Base-by-base conservation (phyloP, 2,797 vertebrate genomes). In the Babyrousa celebensis region DNA sequence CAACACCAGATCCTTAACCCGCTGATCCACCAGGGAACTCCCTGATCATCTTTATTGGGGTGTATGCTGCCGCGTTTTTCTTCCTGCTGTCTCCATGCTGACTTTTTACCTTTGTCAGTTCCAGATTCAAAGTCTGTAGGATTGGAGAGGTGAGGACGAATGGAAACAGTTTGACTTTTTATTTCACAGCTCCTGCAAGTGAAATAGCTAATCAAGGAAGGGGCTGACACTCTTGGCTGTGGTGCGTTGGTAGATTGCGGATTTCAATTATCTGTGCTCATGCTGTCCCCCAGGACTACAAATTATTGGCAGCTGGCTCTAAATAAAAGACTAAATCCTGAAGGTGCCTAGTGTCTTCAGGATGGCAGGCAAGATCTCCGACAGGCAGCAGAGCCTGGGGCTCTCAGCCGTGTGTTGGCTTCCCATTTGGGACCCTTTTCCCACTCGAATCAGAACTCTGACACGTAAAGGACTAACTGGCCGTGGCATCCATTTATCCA, bases 371-470 rank as follows among this genome's bases (percentile, higher is more conserved):
- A 82, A 80, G 85, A 72, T 87, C 68, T 70, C 16, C 48, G 58
- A 93, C 21, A 75, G 75, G 87, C 5, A 25, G 36, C 52, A 43
- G 74, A 93, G 80, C 89, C 80, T 79, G 14, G 58, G 68, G 63
- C n/a, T 84, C 27, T 89, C 62, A 60, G 80, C 54, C 27, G 16
- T 85, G 20, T 54, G 20, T 85, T 65, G 60, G 20, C 60, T 17
- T 89, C 65, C 54, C 83, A 75, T 95, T 93, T 67, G 48, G 92
- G 92, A 77, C 52, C 40, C 52, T 21, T 85, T n/a, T 92, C 27
- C 56, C 52, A 67, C 94, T 97, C 97, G 92, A 71, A 97, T 95
- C 89, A 96, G 92, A 95, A 70, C 27, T n/a, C 63, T 95, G 43
- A 65, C 68, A 82, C 15, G 62, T 68, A 82, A 90, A 74, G 40